These are phyloP conservation scores for Scomber scombrus DNA, from an alignment of 2,113 vertebrate species.

Conservation along the genomic window DNA sequence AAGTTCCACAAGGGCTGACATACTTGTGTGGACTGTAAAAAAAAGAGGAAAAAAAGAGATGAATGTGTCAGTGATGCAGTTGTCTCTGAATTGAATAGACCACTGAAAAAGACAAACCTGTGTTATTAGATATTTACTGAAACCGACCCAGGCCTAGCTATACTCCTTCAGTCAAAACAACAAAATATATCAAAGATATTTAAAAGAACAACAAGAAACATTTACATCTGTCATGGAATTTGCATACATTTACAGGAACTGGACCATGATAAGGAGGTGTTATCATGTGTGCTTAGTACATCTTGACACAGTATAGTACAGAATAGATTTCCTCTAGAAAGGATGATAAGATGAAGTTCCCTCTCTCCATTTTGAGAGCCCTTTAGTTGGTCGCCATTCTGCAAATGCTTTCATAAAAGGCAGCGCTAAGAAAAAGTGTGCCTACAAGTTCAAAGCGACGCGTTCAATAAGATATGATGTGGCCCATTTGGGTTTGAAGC, in stretches of 20 bases:
- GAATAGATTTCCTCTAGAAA: constrained; percentile 24
- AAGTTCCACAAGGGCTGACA: constrained; percentile 33
- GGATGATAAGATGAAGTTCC: constrained; percentile 56
- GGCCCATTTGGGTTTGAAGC: constrained; percentile 26
- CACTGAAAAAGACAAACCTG: constrained; percentile 21
- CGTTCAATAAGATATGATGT: constrained; percentile 38
- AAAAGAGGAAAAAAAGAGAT: neutral
- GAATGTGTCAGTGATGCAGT: constrained; percentile 46
- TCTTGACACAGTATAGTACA: constrained; percentile 19
- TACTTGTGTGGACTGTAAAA: constrained; percentile 31
- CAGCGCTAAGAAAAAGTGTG: constrained; percentile 44
- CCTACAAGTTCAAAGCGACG: constrained; percentile 39
- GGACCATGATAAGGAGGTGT: constrained; percentile 13
- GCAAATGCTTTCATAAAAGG: constrained; percentile 49
- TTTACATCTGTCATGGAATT: constrained; percentile 22
- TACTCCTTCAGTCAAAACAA: constrained; percentile 20
- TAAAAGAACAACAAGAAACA: constrained; percentile 21
- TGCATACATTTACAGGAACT: constrained; percentile 30
- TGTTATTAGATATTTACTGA: constrained; percentile 36
- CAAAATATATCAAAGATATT: constrained; percentile 18
- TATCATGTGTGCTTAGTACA: constrained; percentile 3
- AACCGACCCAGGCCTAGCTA: constrained; percentile 33
- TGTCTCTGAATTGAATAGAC: constrained; percentile 31
- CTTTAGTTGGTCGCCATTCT: constrained; percentile 68
- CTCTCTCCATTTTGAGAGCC: constrained; percentile 76